phyloP scores from a whole-genome alignment of 1,140 invertebrate genomes.

The Papilio aristodemus region DNA sequence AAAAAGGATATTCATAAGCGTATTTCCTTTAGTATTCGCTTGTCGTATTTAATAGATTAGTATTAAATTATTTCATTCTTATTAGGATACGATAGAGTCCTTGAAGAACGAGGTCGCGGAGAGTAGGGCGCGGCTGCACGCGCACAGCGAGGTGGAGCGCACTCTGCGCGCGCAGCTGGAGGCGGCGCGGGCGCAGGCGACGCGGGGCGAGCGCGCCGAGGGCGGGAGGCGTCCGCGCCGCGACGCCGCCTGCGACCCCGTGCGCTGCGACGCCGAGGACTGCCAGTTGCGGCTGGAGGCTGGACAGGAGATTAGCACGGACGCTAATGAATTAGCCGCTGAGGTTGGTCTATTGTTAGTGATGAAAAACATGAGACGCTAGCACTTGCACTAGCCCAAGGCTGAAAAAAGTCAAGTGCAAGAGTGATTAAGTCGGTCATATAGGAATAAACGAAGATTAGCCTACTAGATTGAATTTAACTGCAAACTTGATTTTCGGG shows the following conservation, averaged over 20 bases:
- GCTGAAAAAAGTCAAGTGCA: no score
- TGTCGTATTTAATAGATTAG: no score
- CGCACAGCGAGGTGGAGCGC: constrained; percentile 70
- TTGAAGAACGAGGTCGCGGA: constrained; percentile 75
- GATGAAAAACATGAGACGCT: no score
- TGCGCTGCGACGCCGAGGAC: constrained; percentile 60
- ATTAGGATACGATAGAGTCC: constrained; percentile 71
- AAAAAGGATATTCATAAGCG: no score
- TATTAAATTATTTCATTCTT: constrained; percentile 37
- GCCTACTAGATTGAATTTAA: no score
- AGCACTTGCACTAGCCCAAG: no score
- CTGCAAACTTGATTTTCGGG: no score
- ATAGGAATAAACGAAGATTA: no score
- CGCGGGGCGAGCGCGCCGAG: constrained; percentile 38
- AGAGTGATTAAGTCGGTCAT: no score
- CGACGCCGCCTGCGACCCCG: constrained; percentile 69
- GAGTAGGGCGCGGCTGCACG: constrained; percentile 65
- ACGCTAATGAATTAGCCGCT: constrained; percentile 71
- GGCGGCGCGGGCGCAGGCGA: constrained; percentile 62
- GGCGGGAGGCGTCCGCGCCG: constrained; percentile 40
- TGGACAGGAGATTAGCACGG: constrained; percentile 68
- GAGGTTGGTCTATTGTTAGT: constrained; percentile 57
- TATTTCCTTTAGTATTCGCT: no score
- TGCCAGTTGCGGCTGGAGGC: constrained; percentile 59
- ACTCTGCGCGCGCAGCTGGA: constrained; percentile 69